Conservation (phyloP, 2,797 vertebrate genomes). For the Megalops cyprinoides region DNA sequence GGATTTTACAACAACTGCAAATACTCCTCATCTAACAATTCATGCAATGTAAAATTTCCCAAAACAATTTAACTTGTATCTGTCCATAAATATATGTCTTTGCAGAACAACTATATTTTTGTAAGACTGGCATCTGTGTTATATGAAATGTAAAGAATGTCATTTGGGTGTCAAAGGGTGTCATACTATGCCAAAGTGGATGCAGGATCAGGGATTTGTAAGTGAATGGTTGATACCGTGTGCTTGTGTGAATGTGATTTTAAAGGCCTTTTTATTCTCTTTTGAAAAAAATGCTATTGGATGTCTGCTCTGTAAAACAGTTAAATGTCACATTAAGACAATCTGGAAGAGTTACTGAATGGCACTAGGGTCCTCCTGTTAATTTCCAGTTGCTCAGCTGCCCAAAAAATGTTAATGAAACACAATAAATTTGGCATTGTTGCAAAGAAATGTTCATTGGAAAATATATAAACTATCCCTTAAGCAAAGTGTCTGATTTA, state of each 20-base stretch:
- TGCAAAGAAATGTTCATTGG: neutral
- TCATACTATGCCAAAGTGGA: neutral
- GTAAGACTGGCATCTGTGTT: neutral
- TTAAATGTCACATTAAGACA: neutral
- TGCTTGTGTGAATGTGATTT: neutral
- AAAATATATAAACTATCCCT: neutral
- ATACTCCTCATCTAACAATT: neutral
- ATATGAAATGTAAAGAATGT: conserved; percentile 6
- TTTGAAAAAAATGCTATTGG: neutral
- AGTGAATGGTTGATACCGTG: neutral
- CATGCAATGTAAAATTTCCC: neutral
- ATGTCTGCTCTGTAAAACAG: neutral
- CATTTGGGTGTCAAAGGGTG: neutral
- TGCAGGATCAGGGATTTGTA: neutral
- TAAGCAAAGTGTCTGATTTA: neutral
- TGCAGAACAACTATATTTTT: conserved; percentile 20
- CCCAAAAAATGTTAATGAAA: too few species aligned
- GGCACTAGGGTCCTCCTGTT: neutral
- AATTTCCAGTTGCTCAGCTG: neutral
- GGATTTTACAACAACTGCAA: neutral
- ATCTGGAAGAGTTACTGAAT: neutral
- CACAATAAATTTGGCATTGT: too few species aligned
- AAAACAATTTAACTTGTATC: neutral
- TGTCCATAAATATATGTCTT: neutral
- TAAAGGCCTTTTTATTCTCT: neutral